Evolutionary conservation across 2,888 invertebrate species (phyloP).

Genomic region (Anthophora plumipes): DNA sequence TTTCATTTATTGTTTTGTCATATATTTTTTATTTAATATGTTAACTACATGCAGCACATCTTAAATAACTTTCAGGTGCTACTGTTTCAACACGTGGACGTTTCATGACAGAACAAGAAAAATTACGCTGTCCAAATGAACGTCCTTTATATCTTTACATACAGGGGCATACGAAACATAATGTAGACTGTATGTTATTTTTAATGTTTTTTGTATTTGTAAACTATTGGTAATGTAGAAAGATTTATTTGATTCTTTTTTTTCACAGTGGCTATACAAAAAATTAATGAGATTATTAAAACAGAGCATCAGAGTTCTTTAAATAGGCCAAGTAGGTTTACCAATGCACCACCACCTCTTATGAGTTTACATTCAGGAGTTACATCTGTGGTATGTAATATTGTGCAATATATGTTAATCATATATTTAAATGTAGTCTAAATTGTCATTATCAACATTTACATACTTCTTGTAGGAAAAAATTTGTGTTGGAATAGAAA

Average conservation of each 20-base stretch:
- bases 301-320: conserved; percentile 82
- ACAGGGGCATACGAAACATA: conserved; percentile 86
- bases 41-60: not conserved
- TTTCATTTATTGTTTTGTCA: not conserved
- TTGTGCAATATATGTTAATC: not conserved
- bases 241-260: conserved; percentile 44
- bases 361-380: conserved; percentile 84
- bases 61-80: conserved; percentile 85
- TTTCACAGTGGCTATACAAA: conserved; percentile 85
- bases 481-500: conserved; percentile 91
- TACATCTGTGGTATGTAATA: conserved; percentile 78
- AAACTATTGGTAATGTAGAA: not conserved
- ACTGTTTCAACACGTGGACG: conserved; percentile 87
- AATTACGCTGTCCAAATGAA: conserved; percentile 84
- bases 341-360: conserved; percentile 84
- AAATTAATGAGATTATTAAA: conserved; percentile 86
- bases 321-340: conserved; percentile 83
- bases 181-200: conserved; percentile 83
- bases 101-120: conserved; percentile 86
- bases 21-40: not conserved
- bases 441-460: conserved; percentile 12
- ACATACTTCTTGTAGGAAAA: conserved; percentile 86
- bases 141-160: conserved; percentile 86
- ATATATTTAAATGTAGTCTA: not conserved
- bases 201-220: not conserved